Conservation (phyloP, 1,140 invertebrate species). For the Caenorhabditis elegans region WBcel235 BX284603.4:4616001-4616500, state of each 20-base stretch:
- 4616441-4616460: slow-evolving; percentile 14
- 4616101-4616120: too few species aligned
- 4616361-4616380: not conserved
- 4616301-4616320: slow-evolving; percentile 21
- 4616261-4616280: not conserved
- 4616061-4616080: too few species aligned
- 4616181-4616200: too few species aligned
- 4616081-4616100: too few species aligned
- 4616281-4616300: not conserved
- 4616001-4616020: too few species aligned
- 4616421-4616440: slow-evolving; percentile 16
- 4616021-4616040: too few species aligned
- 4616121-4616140: too few species aligned
- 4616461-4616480: not conserved
- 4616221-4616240: not conserved
- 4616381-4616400: slow-evolving; percentile 25
- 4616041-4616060: too few species aligned
- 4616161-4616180: too few species aligned
- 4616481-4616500: not conserved
- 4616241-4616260: not conserved
- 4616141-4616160: too few species aligned
- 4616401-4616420: not conserved
- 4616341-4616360: slow-evolving; percentile 17
- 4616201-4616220: too few species aligned
- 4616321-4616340: not conserved